Evolutionary conservation across 2,113 vertebrate species (phyloP), one percentile per base, ranked within the genome.

Genomic region (Centropus bengalensis): DNA sequence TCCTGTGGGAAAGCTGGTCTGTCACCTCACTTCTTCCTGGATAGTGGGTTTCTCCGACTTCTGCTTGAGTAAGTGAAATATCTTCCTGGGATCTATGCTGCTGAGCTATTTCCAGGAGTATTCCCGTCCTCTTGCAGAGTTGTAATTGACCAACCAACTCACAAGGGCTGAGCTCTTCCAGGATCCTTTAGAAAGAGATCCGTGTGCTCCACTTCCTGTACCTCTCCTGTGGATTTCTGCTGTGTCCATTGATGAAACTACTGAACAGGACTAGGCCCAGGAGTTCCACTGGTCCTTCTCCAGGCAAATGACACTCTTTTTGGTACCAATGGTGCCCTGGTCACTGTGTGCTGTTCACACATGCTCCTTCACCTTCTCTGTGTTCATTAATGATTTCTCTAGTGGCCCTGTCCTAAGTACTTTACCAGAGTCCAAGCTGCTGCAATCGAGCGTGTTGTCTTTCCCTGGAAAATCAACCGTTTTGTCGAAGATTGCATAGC

Each of bases 291-390:
- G 45, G 40, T 52, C 15, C 58, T 89, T 23, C 27, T 68, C 27
- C 28, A 32, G 42, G 73, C 3, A 1, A 68, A 45, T 42, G 45
- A n/a, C 13, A 14, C 18, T 78, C 14, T 27, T 63, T 14, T 36
- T 2, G 1, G 36, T 67, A 55, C 30, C 30, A 9, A 26, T 2
- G 0, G 33, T 54, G 14, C 30, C 2, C 40, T 49, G 14, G 30
- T 59, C 47, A 22, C 36, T 36, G 28, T 51, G 59, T 75, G 24
- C 32, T 42, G 24, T 63, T 88, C 30, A 14, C 1, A 0, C 3
- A 7, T 12, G 49, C 3, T 1, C 36, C 62, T 89, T 91, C 64
- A 30, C 11, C 60, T 63, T 62, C 47, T 70, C 82, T 49, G 51
- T 27, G 20, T 71, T 71, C 0, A 0, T 54, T 45, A 55, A 49